Conservation (phyloP, 2,113 vertebrate species). For the Rhinogobius similis region DNA sequence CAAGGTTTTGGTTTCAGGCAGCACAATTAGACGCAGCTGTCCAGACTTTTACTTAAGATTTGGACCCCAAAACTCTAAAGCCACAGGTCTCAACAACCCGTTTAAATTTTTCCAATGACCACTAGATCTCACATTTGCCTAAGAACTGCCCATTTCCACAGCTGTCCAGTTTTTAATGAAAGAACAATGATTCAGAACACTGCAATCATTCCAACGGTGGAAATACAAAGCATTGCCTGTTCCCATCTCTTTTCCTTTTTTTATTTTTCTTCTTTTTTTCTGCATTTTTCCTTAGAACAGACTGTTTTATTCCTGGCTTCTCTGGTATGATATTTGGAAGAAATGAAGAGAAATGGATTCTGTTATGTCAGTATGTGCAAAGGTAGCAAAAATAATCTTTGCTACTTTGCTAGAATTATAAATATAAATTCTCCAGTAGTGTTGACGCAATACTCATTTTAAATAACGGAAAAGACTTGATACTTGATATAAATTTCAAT, state of each 20-base stretch:
- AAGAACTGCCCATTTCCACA: not conserved
- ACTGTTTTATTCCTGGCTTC: not conserved
- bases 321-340: not conserved
- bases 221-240: slow-evolving; percentile 19
- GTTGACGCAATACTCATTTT: too few relatives aligned
- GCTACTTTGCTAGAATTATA: too few relatives aligned
- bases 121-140: not conserved
- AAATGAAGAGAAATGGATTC: not conserved
- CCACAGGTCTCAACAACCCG: not conserved
- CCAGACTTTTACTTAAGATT: not conserved
- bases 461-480: too few relatives aligned
- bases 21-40: slow-evolving; percentile 11
- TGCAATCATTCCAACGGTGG: slow-evolving; percentile 8
- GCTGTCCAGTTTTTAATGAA: slow-evolving; percentile 1
- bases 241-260: slow-evolving; percentile 5
- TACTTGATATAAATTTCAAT: too few relatives aligned
- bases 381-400: too few relatives aligned
- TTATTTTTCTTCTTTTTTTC: not conserved
- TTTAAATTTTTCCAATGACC: not conserved
- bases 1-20: not conserved
- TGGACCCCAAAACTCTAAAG: not conserved
- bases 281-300: slow-evolving; percentile 1
- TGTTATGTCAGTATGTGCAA: not conserved
- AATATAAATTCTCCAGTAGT: too few relatives aligned
- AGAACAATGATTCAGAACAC: slow-evolving; percentile 16